Evolutionary conservation across 2,888 invertebrate genomes (phyloP).

Genomic region (Koerneria pararmatus): DNA sequence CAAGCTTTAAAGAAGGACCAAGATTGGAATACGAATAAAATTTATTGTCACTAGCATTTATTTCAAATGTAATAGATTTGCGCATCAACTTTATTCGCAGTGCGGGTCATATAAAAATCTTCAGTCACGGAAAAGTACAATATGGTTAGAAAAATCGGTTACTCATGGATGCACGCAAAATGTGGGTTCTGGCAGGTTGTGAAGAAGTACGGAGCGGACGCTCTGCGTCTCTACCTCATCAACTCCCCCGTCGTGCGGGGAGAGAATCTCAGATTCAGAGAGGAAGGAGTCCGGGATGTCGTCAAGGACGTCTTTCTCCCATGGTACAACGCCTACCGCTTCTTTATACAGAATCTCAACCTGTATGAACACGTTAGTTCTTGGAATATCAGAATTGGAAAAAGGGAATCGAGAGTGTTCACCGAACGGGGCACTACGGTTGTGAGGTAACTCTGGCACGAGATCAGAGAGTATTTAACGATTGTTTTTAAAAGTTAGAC

Average conservation of each 20-base stretch:
- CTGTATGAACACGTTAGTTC: constrained; percentile 69
- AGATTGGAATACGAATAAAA: too few relatives aligned
- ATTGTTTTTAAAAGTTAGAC: not conserved
- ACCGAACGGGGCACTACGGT: not conserved
- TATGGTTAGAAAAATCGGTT: too few relatives aligned
- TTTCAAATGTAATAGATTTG: too few relatives aligned
- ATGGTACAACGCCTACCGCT: constrained; percentile 77
- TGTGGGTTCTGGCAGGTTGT: constrained; percentile 63
- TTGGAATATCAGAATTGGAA: constrained; percentile 7
- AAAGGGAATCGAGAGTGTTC: constrained; percentile 12
- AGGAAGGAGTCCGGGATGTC: constrained; percentile 91
- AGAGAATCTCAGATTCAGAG: constrained; percentile 90
- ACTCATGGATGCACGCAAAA: too few relatives aligned
- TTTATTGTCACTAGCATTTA: too few relatives aligned
- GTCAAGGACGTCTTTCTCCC: constrained; percentile 95
- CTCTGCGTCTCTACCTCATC: constrained; percentile 87
- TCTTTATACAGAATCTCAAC: constrained; percentile 87
- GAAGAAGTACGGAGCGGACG: constrained; percentile 91
- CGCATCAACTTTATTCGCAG: too few relatives aligned
- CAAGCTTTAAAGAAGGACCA: too few relatives aligned
- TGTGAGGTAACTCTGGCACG: not conserved
- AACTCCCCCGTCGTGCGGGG: constrained; percentile 97
- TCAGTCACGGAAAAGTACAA: too few relatives aligned
- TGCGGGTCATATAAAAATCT: too few relatives aligned
- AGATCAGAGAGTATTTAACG: not conserved